Evolutionary conservation across 2,888 invertebrate genomes (phyloP).

Genomic region (Sympetrum striolatum): DNA sequence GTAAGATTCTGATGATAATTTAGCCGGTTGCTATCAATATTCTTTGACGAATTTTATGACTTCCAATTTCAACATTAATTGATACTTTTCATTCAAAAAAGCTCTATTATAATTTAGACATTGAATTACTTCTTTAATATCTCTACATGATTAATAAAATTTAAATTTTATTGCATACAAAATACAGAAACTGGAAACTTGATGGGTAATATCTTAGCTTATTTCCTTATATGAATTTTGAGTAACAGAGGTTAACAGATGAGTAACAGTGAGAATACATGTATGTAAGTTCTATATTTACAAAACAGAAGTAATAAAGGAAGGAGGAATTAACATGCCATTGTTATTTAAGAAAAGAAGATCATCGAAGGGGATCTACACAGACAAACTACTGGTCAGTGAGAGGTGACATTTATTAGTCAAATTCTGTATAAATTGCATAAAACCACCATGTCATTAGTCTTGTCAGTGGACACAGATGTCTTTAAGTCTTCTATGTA

Average conservation of each 20-base stretch:
- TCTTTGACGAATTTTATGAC: too few relatives aligned
- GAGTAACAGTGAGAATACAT: too few relatives aligned
- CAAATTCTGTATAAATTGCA: not conserved
- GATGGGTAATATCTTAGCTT: too few relatives aligned
- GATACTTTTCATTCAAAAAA: not conserved
- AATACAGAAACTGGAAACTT: too few relatives aligned
- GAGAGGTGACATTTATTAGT: not conserved
- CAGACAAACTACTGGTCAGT: not conserved
- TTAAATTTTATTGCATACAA: too few relatives aligned
- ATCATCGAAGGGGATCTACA: not conserved
- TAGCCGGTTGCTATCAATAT: not conserved
- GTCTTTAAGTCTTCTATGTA: not conserved
- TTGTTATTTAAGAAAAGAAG: not conserved
- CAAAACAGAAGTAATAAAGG: not conserved
- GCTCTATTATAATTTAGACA: too few relatives aligned
- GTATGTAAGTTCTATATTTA: not conserved
- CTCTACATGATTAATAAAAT: too few relatives aligned
- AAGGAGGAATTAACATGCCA: not conserved
- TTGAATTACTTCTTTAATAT: not conserved
- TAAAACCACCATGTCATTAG: constrained; percentile 14
- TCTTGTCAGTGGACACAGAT: not conserved
- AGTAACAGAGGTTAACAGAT: too few relatives aligned
- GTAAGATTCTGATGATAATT: not conserved
- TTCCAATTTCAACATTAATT: too few relatives aligned
- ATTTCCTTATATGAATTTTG: too few relatives aligned